phyloP scores from a whole-genome alignment of 2,797 vertebrate species.

The Valencia hispanica region DNA sequence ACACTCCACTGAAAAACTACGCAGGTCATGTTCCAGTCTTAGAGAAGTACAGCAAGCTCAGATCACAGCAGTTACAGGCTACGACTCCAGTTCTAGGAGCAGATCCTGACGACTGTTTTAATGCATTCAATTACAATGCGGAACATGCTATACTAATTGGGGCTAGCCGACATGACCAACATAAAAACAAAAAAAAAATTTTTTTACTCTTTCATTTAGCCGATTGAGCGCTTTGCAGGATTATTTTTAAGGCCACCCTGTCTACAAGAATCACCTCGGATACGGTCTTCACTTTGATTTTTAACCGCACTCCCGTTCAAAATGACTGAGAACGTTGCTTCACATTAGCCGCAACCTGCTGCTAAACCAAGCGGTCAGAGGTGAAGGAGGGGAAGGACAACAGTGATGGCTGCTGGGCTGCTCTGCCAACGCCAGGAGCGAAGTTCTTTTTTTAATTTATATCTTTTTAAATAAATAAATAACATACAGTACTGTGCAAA shows the following conservation, averaged over 20 bases:
- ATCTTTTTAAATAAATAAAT: neutral
- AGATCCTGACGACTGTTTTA: neutral
- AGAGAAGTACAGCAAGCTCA: neutral
- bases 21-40: neutral
- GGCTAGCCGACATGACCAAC: neutral
- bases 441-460: neutral
- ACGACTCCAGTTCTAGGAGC: no score
- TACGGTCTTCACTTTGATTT: neutral
- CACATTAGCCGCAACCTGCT: neutral
- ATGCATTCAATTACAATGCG: neutral
- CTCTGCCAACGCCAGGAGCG: neutral
- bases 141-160: neutral
- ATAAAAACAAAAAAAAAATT: no score
- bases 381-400: neutral
- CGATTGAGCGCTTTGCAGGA: no score
- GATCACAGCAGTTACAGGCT: neutral
- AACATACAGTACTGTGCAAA: no score
- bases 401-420: neutral
- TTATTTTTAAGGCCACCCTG: neutral
- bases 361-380: neutral
- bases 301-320: neutral
- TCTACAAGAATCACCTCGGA: neutral
- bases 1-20: neutral
- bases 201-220: fast-evolving
- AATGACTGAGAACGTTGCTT: neutral